Conservation (phyloP, 2,888 invertebrate genomes). For the Cetonia aurata region DNA sequence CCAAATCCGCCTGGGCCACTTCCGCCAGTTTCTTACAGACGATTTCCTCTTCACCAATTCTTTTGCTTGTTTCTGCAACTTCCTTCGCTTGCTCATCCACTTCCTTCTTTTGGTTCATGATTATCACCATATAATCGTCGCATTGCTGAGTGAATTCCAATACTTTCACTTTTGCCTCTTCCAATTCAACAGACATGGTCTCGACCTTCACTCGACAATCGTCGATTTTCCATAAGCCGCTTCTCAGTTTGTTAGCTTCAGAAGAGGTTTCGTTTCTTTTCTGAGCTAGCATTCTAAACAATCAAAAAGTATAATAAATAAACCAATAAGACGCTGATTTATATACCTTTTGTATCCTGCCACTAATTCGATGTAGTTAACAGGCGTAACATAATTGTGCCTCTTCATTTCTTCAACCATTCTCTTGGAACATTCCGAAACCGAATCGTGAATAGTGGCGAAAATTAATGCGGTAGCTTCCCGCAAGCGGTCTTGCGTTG, state of each 20-base stretch:
- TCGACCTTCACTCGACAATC: conserved; percentile 87
- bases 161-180: conserved; percentile 81
- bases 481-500: conserved; percentile 72
- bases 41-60: conserved; percentile 84
- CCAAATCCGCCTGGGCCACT: conserved; percentile 85
- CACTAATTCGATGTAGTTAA: conserved; percentile 88
- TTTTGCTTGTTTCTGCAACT: conserved; percentile 78
- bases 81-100: conserved; percentile 84
- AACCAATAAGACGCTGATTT: neutral
- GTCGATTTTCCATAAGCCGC: conserved; percentile 88
- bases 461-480: conserved; percentile 80
- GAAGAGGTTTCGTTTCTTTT: conserved; percentile 80
- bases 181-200: conserved; percentile 86
- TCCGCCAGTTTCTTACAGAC: conserved; percentile 86
- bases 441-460: conserved; percentile 86
- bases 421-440: conserved; percentile 76
- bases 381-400: conserved; percentile 90
- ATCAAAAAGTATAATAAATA: neutral
- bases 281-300: conserved; percentile 74
- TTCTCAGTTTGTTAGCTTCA: conserved; percentile 83
- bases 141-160: conserved; percentile 85
- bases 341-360: conserved; percentile 82
- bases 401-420: conserved; percentile 86
- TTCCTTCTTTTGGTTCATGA: conserved; percentile 83
- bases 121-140: conserved; percentile 86